These are phyloP conservation scores for Dolomedes plantarius DNA, from an alignment of 2,888 invertebrate genomes.

Conservation along the genomic window DNA sequence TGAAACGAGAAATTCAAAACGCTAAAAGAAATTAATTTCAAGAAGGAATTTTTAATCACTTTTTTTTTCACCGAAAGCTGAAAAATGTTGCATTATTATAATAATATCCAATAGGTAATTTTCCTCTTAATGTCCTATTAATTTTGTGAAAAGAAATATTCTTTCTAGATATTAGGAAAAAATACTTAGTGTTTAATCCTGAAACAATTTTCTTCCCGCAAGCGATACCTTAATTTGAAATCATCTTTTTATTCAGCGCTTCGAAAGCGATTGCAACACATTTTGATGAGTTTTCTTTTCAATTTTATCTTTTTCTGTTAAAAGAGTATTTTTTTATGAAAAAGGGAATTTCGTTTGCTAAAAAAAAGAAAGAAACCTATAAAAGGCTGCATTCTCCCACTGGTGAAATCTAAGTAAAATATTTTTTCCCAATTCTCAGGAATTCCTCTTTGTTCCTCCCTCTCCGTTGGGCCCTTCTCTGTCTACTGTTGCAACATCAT, in stretches of 20 bases:
- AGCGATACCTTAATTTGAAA: constrained; percentile 9
- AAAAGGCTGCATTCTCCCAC: not conserved
- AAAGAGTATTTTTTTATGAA: not conserved
- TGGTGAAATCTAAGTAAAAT: constrained; percentile 16
- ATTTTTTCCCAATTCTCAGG: constrained; percentile 12
- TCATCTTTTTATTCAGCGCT: not conserved
- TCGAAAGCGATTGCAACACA: not conserved
- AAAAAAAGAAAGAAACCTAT: constrained; percentile 3
- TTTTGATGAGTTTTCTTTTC: constrained; percentile 12
- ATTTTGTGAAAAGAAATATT: too few relatives aligned
- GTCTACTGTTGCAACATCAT: constrained; percentile 4
- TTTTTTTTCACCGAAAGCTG: too few relatives aligned
- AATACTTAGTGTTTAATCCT: not conserved
- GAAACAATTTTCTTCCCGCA: not conserved
- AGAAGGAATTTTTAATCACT: too few relatives aligned
- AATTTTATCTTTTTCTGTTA: not conserved
- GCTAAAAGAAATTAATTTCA: too few relatives aligned
- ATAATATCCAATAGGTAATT: too few relatives aligned
- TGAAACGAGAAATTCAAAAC: too few relatives aligned
- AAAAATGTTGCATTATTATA: too few relatives aligned
- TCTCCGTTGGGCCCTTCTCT: not conserved
- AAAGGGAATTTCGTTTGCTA: not conserved
- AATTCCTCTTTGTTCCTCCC: not conserved
- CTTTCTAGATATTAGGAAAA: too few relatives aligned
- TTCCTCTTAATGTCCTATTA: too few relatives aligned